Percentiles rank a stretch among this genome's conserved stretches.
These are phyloP conservation scores for Leptodactylus fuscus DNA, from an alignment of 2,113 vertebrate genomes.

Conservation along the genomic window DNA sequence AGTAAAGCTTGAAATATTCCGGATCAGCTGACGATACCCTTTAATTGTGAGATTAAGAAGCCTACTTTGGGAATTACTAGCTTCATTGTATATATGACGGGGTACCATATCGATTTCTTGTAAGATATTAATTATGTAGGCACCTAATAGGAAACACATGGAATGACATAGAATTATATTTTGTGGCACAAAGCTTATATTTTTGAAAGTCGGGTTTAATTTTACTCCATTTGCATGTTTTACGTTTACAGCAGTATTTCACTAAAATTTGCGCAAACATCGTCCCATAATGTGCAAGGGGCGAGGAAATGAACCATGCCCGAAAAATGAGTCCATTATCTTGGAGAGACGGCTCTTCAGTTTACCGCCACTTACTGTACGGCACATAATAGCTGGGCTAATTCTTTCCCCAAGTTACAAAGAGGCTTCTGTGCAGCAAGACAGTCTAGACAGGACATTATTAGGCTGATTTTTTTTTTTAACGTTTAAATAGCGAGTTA, in stretches of 20 bases:
- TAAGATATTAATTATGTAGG: neutral
- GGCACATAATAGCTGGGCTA: constrained; percentile 21
- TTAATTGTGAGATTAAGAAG: neutral
- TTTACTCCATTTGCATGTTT: neutral
- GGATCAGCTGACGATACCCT: no score
- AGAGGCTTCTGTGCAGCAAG: constrained; percentile 40
- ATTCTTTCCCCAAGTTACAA: constrained; percentile 30
- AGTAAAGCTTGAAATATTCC: neutral
- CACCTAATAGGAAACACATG: neutral
- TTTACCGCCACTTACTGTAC: constrained; percentile 8
- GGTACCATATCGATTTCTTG: neutral
- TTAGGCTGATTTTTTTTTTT: constrained; percentile 35
- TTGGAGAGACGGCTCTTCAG: neutral
- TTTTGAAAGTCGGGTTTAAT: neutral
- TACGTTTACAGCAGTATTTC: neutral
- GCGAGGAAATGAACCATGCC: neutral
- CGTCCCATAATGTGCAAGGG: neutral
- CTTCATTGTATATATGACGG: neutral
- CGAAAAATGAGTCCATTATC: neutral
- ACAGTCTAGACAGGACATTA: constrained; percentile 52
- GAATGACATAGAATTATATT: neutral
- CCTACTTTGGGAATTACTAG: neutral
- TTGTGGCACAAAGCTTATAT: no score
- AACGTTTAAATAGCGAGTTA: constrained; percentile 27
- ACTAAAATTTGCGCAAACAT: no score